Evolutionary conservation across 2,113 vertebrate genomes (phyloP), one percentile per base, ranked within the genome.

Genomic region (Pica pica): DNA sequence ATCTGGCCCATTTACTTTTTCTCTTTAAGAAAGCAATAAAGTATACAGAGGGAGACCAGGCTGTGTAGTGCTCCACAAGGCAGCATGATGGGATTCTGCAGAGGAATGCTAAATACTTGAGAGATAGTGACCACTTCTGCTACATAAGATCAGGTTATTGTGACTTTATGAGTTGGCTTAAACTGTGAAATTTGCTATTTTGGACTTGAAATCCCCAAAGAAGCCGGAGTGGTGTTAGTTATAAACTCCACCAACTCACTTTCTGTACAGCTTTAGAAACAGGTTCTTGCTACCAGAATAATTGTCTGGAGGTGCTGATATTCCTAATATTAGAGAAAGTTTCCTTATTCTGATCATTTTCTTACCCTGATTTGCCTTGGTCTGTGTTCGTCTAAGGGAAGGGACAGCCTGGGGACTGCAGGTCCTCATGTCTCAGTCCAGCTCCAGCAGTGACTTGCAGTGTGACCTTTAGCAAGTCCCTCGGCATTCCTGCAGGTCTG

Each of bases 1-100:
- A 94, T 90, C 90, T 83, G 93, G 82, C 64, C 83, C 93, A 91
- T 96, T 96, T 97, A 81, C 83, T 92, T 95, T 83, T 94, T 90
- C 85, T 83, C 83, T 92, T 96, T 87, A 95, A 89, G 68, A 84
- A 90, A 88, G 67, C 65, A 74, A 89, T 90, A 94, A 94, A 75
- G 44, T 74, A 63, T 63, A 60, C n/a, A 90, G 83, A 91, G 69
- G 42, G 65, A 94, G 74, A 94, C 39, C 37, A 53, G 74, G 56
- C 52, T 76, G 30, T 76, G 83, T 61, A 82, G 64, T 1, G 23
- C 77, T 90, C 60, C 1, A 2, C 6, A 0, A 39, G 44, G 79
- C 71, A 92, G 63, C 30, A 28, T 93, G 84, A 86, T 90, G 50
- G 50, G 56, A 79, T 95, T 95, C 86, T 76, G 79, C 53, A 89